Percentiles rank a stretch among this genome's conserved stretches.
phyloP scores from a whole-genome alignment of 2,113 vertebrate genomes.

The Catharus minimus region DNA sequence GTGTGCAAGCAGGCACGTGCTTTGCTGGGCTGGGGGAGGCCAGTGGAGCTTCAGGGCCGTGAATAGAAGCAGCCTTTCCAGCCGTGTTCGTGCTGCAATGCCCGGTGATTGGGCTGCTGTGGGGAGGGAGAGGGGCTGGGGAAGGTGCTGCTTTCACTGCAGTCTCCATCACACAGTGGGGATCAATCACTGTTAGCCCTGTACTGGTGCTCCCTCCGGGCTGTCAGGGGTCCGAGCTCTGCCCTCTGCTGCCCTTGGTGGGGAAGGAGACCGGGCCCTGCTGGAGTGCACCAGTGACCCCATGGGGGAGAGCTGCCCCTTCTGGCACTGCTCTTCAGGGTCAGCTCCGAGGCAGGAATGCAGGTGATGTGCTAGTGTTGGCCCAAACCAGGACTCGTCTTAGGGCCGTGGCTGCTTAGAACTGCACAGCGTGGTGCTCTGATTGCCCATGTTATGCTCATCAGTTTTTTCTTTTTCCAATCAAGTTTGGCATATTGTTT shows the following conservation, averaged over 20 bases:
- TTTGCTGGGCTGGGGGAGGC: not conserved
- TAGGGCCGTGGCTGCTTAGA: not conserved
- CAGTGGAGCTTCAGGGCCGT: not conserved
- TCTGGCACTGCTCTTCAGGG: not conserved
- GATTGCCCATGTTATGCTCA: not conserved
- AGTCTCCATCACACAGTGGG: rapidly evolving
- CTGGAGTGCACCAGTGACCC: rapidly evolving
- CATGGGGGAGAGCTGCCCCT: rapidly evolving
- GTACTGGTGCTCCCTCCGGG: rapidly evolving
- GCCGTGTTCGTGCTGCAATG: not conserved
- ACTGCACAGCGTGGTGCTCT: not conserved
- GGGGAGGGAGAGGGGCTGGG: not conserved
- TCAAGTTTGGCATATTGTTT: not conserved
- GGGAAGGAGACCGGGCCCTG: not conserved
- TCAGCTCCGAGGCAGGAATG: rapidly evolving
- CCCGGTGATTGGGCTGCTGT: rapidly evolving
- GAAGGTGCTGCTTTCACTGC: not conserved
- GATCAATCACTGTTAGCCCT: not conserved
- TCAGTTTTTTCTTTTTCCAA: not conserved
- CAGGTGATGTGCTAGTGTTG: not conserved
- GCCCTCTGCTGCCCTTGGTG: not conserved
- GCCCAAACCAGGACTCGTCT: not conserved
- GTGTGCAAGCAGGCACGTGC: rapidly evolving
- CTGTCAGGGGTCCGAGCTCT: not conserved
- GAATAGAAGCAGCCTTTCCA: not conserved